phyloP scores from a whole-genome alignment of 2,797 vertebrate species.

The Dendrocincla fuliginosa region DNA sequence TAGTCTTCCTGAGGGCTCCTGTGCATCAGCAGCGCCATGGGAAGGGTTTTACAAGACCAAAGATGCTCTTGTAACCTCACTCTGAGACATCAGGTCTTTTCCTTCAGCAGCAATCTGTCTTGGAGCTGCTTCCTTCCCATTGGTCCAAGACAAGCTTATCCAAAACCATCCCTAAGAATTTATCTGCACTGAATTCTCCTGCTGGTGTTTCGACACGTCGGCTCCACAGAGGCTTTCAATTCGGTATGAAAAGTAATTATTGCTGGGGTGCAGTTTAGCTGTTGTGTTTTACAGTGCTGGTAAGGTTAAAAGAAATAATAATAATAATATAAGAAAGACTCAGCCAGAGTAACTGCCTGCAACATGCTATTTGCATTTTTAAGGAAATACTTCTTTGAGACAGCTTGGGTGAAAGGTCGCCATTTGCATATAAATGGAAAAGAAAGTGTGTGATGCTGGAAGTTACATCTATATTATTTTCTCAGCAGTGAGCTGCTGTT shows the following conservation, averaged over 20 bases:
- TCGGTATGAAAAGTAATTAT: slow-evolving; percentile 70
- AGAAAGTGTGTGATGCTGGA: slow-evolving; percentile 78
- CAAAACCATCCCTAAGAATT: neutral
- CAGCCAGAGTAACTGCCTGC: slow-evolving; percentile 68
- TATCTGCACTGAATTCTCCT: neutral
- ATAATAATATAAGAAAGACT: slow-evolving; percentile 72
- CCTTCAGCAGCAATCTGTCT: rapidly evolving
- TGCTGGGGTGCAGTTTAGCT: slow-evolving; percentile 64
- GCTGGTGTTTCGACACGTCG: neutral
- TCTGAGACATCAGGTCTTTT: neutral
- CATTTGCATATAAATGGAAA: slow-evolving; percentile 87
- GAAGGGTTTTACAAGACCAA: neutral
- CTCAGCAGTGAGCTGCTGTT: slow-evolving; percentile 80
- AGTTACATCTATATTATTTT: slow-evolving; percentile 83
- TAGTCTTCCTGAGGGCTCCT: neutral
- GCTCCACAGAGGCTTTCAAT: slow-evolving; percentile 33
- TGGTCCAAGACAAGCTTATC: neutral
- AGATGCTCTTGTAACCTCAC: neutral
- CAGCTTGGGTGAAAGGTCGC: slow-evolving; percentile 82
- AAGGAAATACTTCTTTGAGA: slow-evolving; percentile 81
- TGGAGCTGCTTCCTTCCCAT: neutral
- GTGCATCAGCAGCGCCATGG: neutral
- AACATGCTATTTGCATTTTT: slow-evolving; percentile 85
- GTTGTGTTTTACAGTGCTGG: slow-evolving; percentile 67
- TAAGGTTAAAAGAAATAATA: slow-evolving; percentile 80